Evolutionary conservation across 2,797 vertebrate species (phyloP), one percentile per base, ranked within the genome.

Genomic region (Xenopus petersii): DNA sequence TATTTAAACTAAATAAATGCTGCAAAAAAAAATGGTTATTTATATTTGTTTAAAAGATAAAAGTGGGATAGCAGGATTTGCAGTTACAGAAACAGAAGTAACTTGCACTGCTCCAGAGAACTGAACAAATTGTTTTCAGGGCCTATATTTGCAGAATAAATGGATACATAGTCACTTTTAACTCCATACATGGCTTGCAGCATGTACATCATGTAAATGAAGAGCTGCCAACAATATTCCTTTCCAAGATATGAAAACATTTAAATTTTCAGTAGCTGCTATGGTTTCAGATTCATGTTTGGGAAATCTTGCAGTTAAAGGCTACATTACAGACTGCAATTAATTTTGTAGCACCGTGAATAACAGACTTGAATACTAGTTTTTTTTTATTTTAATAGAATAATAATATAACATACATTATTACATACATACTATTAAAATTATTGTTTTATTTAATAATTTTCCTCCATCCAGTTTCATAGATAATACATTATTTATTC

Each of bases 311-410:
- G 74, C 71, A 79, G 70, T 70, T 74, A 74, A 79, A 74, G 71
- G 70, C 62, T 74, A 74, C 60, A 74, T 79, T 79, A 69, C 77
- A 66, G 60, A 74, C 61, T 47, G 67, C 70, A 70, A 79, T 79
- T 79, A 74, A 74, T 74, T 79, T 74, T 74, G 74, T 70, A 71
- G 66, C 71, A 79, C 77, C 62, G 65, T 47, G 54, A 61, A 65
- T 70, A 70, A 74, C 66, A 74, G 77, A 70, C 71, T 74, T 74
- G 71, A 62, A 74, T 74, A 66, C 61, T 67, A 17, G 16, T 56
- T 1, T 17, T 17, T 17, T 17, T 15, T 55, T 17, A 1, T 15
- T 56, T 56, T 15, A 6, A 1, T 56, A 17, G 54, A 56, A 16
- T 16, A 56, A 3, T 16, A 56, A 16, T 42, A 56, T 8, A 56